phyloP scores from a whole-genome alignment of 1,140 invertebrate species.

The Brachionus koreanus region DNA sequence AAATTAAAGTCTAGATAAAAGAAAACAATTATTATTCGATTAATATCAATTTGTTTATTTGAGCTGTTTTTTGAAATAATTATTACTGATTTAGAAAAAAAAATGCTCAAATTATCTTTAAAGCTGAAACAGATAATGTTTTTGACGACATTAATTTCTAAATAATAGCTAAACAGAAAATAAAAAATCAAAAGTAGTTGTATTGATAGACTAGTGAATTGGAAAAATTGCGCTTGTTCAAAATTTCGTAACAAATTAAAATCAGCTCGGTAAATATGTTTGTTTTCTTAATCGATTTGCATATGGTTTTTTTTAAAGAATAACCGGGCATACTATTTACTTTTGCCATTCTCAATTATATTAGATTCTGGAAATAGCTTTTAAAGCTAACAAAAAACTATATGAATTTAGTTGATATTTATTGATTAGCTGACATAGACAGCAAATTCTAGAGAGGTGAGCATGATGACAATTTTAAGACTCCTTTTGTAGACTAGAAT shows the following conservation, averaged over 20 bases:
- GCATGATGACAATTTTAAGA: not conserved
- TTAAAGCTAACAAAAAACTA: not conserved
- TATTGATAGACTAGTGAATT: not conserved
- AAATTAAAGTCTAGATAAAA: not conserved
- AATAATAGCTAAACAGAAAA: not conserved
- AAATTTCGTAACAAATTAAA: slow-evolving; percentile 9
- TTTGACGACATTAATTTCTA: not conserved
- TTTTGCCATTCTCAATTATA: not conserved
- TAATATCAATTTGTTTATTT: not conserved
- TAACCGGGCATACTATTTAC: not conserved
- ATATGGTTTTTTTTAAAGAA: slow-evolving; percentile 1
- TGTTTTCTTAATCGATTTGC: slow-evolving; percentile 19
- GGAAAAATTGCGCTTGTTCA: not conserved
- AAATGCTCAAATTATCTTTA: not conserved
- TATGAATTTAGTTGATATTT: not conserved
- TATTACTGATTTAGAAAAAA: not conserved
- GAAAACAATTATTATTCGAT: not conserved
- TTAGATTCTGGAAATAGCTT: not conserved
- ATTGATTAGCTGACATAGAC: slow-evolving; percentile 2
- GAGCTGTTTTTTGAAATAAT: not conserved
- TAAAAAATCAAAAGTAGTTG: not conserved
- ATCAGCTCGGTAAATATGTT: slow-evolving; percentile 1
- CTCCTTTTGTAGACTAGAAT: not conserved
- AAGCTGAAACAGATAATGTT: not conserved
- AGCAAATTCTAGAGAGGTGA: not conserved